These are phyloP conservation scores for Labeo catla DNA, from an alignment of 2,113 vertebrate species.

Conservation along the genomic window DNA sequence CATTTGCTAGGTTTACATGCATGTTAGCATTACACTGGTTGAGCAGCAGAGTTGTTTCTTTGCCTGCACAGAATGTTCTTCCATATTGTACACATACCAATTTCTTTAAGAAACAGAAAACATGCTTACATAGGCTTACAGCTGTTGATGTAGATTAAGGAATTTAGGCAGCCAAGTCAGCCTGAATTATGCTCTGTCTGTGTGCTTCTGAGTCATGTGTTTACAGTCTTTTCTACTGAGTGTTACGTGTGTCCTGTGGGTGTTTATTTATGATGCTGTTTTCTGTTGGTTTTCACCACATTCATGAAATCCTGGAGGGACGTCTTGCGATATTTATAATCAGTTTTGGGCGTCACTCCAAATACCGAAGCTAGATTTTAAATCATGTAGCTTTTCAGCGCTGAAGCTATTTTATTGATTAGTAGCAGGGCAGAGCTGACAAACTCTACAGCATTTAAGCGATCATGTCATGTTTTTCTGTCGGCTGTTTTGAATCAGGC, in stretches of 20 bases:
- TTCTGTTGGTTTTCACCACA: not conserved
- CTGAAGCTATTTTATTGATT: constrained; percentile 19
- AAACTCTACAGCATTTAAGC: not conserved
- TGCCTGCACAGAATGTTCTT: not conserved
- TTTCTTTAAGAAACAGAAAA: not conserved
- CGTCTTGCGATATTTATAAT: constrained; percentile 10
- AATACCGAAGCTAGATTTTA: constrained; percentile 16
- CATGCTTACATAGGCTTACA: constrained; percentile 2
- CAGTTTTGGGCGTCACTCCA: not conserved
- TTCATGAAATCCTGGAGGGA: not conserved
- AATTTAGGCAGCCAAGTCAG: constrained; percentile 5
- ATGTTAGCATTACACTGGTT: not conserved
- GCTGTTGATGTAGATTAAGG: constrained; percentile 21
- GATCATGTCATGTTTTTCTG: not conserved
- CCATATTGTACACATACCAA: not conserved
- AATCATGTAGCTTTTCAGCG: not conserved
- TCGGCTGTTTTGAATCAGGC: not conserved
- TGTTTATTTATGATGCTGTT: constrained; percentile 21
- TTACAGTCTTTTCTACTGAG: constrained; percentile 6
- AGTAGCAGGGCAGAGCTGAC: not conserved
- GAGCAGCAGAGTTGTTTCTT: not conserved
- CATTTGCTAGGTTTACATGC: not conserved
- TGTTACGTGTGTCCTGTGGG: not conserved
- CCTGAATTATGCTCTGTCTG: not conserved
- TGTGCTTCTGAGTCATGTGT: constrained; percentile 34